Evolutionary conservation across 2,888 invertebrate species (phyloP).

Genomic region (Petrolisthes manimaculis): DNA sequence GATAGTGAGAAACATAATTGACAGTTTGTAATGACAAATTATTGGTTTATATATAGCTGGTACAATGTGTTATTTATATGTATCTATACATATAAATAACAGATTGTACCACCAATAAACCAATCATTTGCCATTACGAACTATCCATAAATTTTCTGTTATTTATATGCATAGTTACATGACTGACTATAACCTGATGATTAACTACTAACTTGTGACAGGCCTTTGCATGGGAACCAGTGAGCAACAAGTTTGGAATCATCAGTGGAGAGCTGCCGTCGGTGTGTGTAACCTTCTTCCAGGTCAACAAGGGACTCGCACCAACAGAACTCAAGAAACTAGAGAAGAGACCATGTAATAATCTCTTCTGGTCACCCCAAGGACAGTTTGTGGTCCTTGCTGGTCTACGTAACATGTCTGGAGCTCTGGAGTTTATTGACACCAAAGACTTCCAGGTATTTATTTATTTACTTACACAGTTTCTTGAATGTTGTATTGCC

Average conservation of each 20-base stretch:
- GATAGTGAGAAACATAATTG: no score
- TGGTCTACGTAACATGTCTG: constrained; percentile 85
- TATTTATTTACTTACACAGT: neutral
- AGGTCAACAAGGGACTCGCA: constrained; percentile 89
- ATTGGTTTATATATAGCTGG: no score
- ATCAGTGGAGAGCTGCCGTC: constrained; percentile 93
- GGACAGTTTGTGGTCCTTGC: constrained; percentile 96
- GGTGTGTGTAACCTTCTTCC: constrained; percentile 91
- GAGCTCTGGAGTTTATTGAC: constrained; percentile 94
- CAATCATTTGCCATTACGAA: neutral
- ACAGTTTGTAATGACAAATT: no score
- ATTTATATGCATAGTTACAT: neutral
- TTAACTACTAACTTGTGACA: constrained; percentile 70
- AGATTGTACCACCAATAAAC: neutral
- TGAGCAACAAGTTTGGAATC: constrained; percentile 95
- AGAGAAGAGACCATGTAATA: constrained; percentile 89
- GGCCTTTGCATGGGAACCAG: constrained; percentile 98
- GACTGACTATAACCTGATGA: constrained; percentile 71
- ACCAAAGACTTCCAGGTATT: constrained; percentile 86
- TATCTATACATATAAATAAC: no score
- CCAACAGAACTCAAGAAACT: constrained; percentile 82
- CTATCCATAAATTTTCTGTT: neutral
- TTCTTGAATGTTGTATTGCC: no score
- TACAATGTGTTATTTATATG: neutral
- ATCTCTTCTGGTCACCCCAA: constrained; percentile 93